phyloP scores from a whole-genome alignment of 92 coral and sea anemone genomes.

The Phenganax marumi region DNA sequence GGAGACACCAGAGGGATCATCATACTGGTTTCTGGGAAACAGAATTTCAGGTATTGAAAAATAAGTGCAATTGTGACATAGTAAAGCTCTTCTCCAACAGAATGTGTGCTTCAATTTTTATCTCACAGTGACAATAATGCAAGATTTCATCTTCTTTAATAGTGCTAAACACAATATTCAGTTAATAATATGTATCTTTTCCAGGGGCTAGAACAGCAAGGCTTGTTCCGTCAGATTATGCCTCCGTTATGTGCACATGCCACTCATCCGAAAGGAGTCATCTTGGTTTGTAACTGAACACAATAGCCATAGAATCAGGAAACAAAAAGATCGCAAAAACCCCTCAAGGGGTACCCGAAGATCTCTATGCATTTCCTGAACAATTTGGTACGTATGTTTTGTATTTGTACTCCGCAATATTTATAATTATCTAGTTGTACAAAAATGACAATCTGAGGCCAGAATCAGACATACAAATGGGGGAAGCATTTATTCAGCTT shows the following conservation, averaged over 20 bases:
- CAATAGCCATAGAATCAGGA: constrained; percentile 51
- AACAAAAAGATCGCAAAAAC: constrained; percentile 52
- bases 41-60: constrained; percentile 36
- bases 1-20: constrained; percentile 53
- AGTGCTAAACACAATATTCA: too few relatives aligned
- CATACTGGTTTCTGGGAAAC: constrained; percentile 49
- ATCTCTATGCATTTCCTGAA: constrained; percentile 47
- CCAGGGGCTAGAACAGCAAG: neutral
- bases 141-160: neutral
- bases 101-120: too few relatives aligned
- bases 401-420: too few relatives aligned
- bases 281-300: constrained; percentile 43
- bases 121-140: too few relatives aligned
- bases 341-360: constrained; percentile 55
- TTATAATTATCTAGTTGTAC: too few relatives aligned
- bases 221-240: constrained; percentile 26
- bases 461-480: too few relatives aligned
- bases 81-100: neutral
- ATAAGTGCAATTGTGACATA: neutral
- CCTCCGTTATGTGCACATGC: constrained; percentile 52
- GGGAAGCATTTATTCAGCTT: too few relatives aligned
- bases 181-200: neutral
- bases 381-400: constrained; percentile 39
- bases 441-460: too few relatives aligned
- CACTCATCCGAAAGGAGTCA: constrained; percentile 36